A percentile compares a stretch with the other conserved stretches of the same genome.
phyloP scores from a whole-genome alignment of 2,797 vertebrate species.

The Fistularia commersonii region DNA sequence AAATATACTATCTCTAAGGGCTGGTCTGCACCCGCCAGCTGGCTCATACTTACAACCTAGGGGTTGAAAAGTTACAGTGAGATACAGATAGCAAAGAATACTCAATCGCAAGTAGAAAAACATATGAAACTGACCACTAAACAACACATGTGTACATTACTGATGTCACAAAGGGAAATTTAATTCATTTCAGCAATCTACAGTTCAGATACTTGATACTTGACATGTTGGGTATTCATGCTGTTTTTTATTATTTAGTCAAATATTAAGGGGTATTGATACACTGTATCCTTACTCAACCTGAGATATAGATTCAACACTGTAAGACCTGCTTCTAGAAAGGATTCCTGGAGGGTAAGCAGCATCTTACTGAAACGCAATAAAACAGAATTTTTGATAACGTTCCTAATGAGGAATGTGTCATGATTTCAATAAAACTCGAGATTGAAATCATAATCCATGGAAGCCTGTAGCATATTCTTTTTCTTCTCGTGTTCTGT shows the following conservation, averaged over 20 bases:
- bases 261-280: too few relatives aligned
- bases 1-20: constrained; percentile 94
- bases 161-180: too few relatives aligned
- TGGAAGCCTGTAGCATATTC: constrained; percentile 5
- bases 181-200: background rate
- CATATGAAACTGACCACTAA: too few relatives aligned
- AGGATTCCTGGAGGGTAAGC: too few relatives aligned
- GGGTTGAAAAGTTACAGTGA: background rate
- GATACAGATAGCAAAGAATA: background rate
- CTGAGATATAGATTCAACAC: background rate
- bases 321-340: background rate
- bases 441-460: constrained; percentile 31
- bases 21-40: constrained; percentile 79
- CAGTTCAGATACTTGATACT: background rate
- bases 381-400: constrained; percentile 28
- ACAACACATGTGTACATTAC: too few relatives aligned
- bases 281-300: too few relatives aligned
- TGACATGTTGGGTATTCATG: too few relatives aligned
- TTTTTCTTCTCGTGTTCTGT: background rate
- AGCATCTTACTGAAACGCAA: background rate
- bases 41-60: constrained; percentile 87
- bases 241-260: too few relatives aligned
- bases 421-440: constrained; percentile 15
- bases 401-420: constrained; percentile 30
- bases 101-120: too few relatives aligned